A percentile compares a stretch with the other conserved stretches of the same genome.
phyloP scores from a whole-genome alignment of 2,888 invertebrate genomes.

The Ectobius pallidus region DNA sequence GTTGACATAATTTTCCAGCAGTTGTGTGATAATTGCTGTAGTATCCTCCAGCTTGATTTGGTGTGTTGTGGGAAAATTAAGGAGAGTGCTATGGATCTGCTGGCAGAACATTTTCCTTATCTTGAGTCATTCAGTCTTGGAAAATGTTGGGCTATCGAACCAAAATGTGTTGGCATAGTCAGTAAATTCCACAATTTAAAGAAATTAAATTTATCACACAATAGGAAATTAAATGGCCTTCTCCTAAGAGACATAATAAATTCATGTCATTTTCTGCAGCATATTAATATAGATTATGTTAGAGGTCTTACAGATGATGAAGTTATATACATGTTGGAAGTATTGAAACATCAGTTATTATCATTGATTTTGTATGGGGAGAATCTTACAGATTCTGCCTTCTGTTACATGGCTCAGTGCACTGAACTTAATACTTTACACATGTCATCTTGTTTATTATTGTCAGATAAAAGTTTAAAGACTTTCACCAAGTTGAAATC shows the following conservation, averaged over 20 bases:
- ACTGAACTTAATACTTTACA: conserved; percentile 1
- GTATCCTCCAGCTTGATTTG: conserved; percentile 2
- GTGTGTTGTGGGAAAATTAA: conserved; percentile 22
- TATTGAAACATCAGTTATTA: neutral
- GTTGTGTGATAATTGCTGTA: neutral
- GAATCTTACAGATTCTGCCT: conserved; percentile 13
- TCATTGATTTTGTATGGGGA: conserved; percentile 27
- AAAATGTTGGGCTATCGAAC: conserved; percentile 26
- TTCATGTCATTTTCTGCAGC: conserved; percentile 12
- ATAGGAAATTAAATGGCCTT: neutral
- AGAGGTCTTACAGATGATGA: conserved; percentile 19
- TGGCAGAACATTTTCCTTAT: conserved; percentile 21
- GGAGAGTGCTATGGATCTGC: neutral
- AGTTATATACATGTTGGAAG: conserved; percentile 12
- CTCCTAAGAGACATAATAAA: neutral
- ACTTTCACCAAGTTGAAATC: conserved; percentile 13
- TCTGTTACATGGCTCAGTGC: conserved; percentile 2
- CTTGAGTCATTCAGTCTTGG: conserved; percentile 27
- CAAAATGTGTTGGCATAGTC: neutral
- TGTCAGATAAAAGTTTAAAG: conserved; percentile 25
- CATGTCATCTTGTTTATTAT: conserved; percentile 2
- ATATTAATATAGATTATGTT: conserved; percentile 28
- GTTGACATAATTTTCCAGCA: neutral
- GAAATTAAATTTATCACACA: conserved; percentile 20
- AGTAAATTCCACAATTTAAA: conserved; percentile 8